phyloP scores from a whole-genome alignment of 1,140 invertebrate species.

The Campoletis sonorensis region DNA sequence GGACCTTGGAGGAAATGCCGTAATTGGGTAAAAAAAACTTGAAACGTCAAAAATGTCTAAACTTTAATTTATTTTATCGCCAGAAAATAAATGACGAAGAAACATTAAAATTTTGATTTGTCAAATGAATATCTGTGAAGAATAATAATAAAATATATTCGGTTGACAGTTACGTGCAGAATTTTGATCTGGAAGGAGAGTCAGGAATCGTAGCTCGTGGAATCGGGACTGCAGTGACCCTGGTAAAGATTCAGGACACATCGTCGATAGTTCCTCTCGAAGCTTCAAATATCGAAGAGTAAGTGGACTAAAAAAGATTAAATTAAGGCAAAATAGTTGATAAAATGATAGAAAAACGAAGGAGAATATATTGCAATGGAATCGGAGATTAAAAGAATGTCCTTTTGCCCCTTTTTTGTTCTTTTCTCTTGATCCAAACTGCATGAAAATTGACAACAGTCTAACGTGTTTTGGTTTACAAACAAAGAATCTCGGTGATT shows the following conservation, averaged over 20 bases:
- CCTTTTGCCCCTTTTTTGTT: slow-evolving; percentile 14
- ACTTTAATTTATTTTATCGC: neutral
- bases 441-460: slow-evolving; percentile 60
- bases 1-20: slow-evolving; percentile 96
- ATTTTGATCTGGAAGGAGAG: slow-evolving; percentile 97
- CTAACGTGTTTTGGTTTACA: slow-evolving; percentile 65
- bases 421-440: neutral
- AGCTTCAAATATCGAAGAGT: slow-evolving; percentile 79
- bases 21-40: slow-evolving; percentile 84
- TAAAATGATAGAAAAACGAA: too few species aligned
- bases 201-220: slow-evolving; percentile 95
- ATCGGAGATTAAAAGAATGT: slow-evolving; percentile 30
- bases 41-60: slow-evolving; percentile 2
- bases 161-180: slow-evolving; percentile 87
- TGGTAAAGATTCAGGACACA: slow-evolving; percentile 79
- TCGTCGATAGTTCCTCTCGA: slow-evolving; percentile 68
- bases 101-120: too few species aligned
- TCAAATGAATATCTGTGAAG: too few species aligned
- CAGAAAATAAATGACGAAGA: slow-evolving; percentile 38
- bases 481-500: slow-evolving; percentile 62
- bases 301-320: slow-evolving; percentile 72
- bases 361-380: neutral
- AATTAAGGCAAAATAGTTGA: neutral
- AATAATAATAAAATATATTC: too few species aligned
- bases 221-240: slow-evolving; percentile 92